Evolutionary conservation across 2,888 invertebrate genomes (phyloP), one percentile per base, ranked within the genome.

Genomic region (Arctia plantaginis): DNA sequence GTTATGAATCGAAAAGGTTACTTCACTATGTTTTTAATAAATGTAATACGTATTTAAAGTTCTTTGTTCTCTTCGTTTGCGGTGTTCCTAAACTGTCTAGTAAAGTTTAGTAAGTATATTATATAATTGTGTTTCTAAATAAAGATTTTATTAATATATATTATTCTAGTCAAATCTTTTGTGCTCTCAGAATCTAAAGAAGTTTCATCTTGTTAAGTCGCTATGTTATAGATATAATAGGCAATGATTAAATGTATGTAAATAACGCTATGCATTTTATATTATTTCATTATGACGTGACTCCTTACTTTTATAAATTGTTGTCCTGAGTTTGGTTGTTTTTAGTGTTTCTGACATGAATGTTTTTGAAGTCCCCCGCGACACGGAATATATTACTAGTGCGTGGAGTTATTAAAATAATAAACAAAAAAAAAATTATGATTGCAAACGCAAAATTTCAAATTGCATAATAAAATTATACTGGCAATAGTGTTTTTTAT

Each of bases 211-310:
- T 87, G 84, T 90, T 90, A 88, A 84, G 86, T 87, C 89, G 92
- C 92, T 91, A 88, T 88, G 89, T 77, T 85, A 88, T 90, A 91
- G 88, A 87, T 89, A 88, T 90, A 90, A 89, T 91, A 91, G 89
- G 88, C 87, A 84, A 90, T 82, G 83, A 92, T 88, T 93, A 93
- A 93, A 92, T 93, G 92, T 91, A 93, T 92, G 91, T 93, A 93
- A 88, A 93, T 93, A 93, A 91, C 77, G 72, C 44, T 35, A 39
- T 44, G 76, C 64, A 47, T 89, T 89, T 90, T 68, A 85, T 85
- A 90, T 86, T 18, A 20, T 20, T 66, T 30, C 23, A 33, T 44
- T 35, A 23, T 18, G 1, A 51, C 15, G 8, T 10, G 18, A 3
- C 30, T 7, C 10, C 10, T 68, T 27, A 0, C 68, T 15, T 4